Evolutionary conservation across 1,140 invertebrate genomes (phyloP), one percentile per base, ranked within the genome.

Genomic region (Marisa cornuarietis): DNA sequence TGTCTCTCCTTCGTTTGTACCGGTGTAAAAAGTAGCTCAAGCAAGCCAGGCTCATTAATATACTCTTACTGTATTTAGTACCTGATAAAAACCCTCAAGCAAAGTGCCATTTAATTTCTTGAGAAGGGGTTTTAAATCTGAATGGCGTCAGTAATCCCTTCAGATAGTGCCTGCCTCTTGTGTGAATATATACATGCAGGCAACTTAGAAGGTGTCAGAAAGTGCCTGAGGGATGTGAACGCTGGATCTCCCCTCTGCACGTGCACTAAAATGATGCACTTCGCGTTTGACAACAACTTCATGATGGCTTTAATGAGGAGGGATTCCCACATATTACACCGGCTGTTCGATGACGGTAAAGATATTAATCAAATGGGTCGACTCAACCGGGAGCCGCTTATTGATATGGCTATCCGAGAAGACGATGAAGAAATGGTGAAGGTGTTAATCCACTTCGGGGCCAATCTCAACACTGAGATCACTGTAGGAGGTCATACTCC

Each of bases 241-340:
- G 52, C 52, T 54, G 52, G 8, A 8, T 14, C 52, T 54, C 52
- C 8, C 73, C 18, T 6, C 58, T 77, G 75, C 65, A 22, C 16
- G 51, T 77, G 75, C 49, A 20, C 11, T 18, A 22, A 22, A 42
- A 20, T 83, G 9, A 65, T 85, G n/a, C 83, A 85, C 69, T 71
- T 85, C 20, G 83, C 83, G 18, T 80, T 85, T 78, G 83, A 83
- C 73, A 83, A 84, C 31, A 82, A 75, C 26, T 51, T 85, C 9
- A 78, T 83, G 3, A 69, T 82, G 31, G 84, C 84, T 31, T 71
- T 85, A 4, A 51, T 74, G 49, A 72, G 79, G 20, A 76, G 76
- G 26, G 82, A 84, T 63, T 24, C 80, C 20, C 83, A 79, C 54
- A 73, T 83, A 18, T 79, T 71, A 9, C 77, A 75, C 22, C 74